Conservation (phyloP, 2,888 invertebrate species). For the Himalopsyche japonica region DNA sequence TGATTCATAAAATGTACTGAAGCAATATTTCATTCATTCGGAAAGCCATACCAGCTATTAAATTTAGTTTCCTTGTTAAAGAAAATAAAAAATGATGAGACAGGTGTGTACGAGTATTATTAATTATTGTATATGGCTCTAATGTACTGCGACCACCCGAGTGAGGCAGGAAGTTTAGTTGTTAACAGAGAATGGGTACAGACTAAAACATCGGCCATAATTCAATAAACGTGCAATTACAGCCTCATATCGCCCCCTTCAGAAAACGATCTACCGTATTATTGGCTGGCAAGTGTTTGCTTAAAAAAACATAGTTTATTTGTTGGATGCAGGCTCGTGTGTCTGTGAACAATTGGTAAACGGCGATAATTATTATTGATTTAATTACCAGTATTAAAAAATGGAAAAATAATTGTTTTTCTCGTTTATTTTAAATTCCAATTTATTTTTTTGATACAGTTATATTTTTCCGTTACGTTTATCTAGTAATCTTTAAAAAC, state of each 20-base stretch:
- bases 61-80: background rate
- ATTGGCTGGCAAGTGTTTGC: background rate
- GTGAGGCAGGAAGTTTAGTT: background rate
- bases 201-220: background rate
- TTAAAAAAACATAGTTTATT: background rate
- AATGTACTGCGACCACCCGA: slow-evolving; percentile 9
- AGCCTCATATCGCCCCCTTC: background rate
- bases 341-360: background rate
- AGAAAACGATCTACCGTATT: background rate
- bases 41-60: background rate
- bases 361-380: background rate
- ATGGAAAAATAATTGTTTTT: too few species aligned
- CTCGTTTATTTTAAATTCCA: too few species aligned
- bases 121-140: background rate
- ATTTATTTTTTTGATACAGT: too few species aligned
- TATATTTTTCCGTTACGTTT: too few species aligned
- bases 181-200: background rate
- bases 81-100: background rate
- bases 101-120: background rate
- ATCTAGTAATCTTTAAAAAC: too few species aligned
- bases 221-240: background rate
- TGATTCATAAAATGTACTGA: too few species aligned
- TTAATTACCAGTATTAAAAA: too few species aligned
- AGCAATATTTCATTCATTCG: too few species aligned
- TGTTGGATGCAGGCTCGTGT: background rate